Conservation (phyloP, 2,113 vertebrate species). For the Saccopteryx leptura region DNA sequence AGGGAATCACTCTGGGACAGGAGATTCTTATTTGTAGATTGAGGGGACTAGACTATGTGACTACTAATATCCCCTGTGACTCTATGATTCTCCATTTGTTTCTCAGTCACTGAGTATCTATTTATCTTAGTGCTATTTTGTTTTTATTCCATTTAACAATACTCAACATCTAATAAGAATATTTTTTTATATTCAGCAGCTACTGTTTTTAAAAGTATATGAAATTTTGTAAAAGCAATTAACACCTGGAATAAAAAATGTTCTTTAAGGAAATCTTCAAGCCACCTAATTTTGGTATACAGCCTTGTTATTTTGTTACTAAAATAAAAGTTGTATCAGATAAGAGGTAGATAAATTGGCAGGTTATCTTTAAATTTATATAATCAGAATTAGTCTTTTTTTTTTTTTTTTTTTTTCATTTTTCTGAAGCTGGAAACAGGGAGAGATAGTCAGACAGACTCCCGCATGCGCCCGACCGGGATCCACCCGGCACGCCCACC, state of each 20-base stretch:
- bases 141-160: neutral
- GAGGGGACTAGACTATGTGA: neutral
- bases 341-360: neutral
- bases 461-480: too few relatives aligned
- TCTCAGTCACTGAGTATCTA: neutral
- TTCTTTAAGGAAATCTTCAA: conserved; percentile 36
- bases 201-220: neutral
- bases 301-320: neutral
- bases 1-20: neutral
- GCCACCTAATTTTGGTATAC: neutral
- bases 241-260: neutral
- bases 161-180: neutral
- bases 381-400: conserved; percentile 50
- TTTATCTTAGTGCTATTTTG: neutral
- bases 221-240: neutral
- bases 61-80: neutral
- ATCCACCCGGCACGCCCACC: too few relatives aligned
- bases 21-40: neutral
- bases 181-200: neutral
- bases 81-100: neutral
- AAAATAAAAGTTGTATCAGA: neutral
- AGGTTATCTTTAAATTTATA: neutral
- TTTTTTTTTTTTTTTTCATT: too few relatives aligned
- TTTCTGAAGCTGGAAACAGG: too few relatives aligned
- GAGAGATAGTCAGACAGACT: too few relatives aligned